Conservation (phyloP, 2,888 invertebrate species). For the Acanthosepion esculentum region DNA sequence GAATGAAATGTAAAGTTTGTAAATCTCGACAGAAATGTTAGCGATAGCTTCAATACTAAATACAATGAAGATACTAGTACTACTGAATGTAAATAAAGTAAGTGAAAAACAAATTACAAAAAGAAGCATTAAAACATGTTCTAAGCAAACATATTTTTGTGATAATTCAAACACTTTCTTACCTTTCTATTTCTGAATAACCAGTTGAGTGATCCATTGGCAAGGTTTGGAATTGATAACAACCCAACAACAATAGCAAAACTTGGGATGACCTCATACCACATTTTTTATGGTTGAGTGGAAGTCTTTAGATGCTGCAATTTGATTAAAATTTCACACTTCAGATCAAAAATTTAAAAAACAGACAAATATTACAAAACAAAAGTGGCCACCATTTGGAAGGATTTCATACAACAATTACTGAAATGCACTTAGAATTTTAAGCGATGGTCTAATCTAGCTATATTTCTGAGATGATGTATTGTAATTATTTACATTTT, state of each 20-base stretch:
- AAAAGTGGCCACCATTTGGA: not conserved
- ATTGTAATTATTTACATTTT: too few relatives aligned
- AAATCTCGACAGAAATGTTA: too few relatives aligned
- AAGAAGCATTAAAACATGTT: not conserved
- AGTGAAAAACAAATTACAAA: not conserved
- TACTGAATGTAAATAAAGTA: not conserved
- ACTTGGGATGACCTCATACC: conserved; percentile 61
- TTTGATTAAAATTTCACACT: too few relatives aligned
- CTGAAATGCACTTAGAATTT: too few relatives aligned
- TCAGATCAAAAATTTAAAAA: too few relatives aligned
- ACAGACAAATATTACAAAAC: not conserved
- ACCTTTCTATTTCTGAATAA: conserved; percentile 56
- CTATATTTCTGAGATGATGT: too few relatives aligned
- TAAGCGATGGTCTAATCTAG: too few relatives aligned
- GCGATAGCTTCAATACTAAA: too few relatives aligned
- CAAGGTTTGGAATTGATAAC: conserved; percentile 51
- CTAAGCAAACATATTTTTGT: not conserved
- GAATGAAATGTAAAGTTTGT: too few relatives aligned
- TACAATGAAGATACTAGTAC: too few relatives aligned
- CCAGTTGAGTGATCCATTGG: conserved; percentile 49
- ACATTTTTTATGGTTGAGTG: conserved; percentile 54
- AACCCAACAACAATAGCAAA: conserved; percentile 55
- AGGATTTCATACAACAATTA: not conserved
- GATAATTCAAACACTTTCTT: not conserved
- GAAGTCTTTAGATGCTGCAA: not conserved